These are phyloP conservation scores for Taxidea taxus DNA, from an alignment of 2,113 vertebrate genomes.

Conservation along the genomic window DNA sequence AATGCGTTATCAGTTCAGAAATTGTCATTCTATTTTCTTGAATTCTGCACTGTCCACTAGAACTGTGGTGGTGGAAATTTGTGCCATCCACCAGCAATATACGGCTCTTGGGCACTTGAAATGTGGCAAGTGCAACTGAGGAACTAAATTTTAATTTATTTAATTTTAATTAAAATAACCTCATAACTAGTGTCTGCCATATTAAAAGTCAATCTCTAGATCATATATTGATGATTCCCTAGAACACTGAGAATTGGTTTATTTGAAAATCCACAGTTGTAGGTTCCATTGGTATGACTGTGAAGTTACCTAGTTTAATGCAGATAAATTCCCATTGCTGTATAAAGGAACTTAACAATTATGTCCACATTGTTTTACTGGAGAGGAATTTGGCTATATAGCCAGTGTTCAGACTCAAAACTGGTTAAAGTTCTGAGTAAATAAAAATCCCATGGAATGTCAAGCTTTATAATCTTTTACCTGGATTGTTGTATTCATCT, in stretches of 20 bases:
- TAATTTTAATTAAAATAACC: constrained; percentile 35
- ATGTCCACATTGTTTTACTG: constrained; percentile 41
- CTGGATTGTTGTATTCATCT: background rate
- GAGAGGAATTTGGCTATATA: background rate
- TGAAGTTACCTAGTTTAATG: constrained; percentile 2
- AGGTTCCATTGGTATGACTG: background rate
- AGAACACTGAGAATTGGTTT: background rate
- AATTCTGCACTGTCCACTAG: background rate
- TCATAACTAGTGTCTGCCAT: background rate
- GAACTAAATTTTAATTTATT: background rate
- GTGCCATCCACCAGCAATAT: background rate
- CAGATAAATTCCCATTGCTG: background rate
- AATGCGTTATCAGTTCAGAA: background rate
- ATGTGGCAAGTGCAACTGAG: background rate
- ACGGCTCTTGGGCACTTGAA: background rate
- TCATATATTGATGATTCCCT: background rate
- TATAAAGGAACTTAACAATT: background rate
- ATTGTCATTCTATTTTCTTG: background rate
- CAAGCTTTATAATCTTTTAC: background rate
- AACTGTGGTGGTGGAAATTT: constrained; percentile 1
- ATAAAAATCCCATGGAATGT: background rate
- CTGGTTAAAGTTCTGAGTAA: constrained; percentile 50
- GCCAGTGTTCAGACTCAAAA: background rate
- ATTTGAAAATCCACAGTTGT: constrained; percentile 29
- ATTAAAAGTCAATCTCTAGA: background rate